A percentile compares a stretch with the other conserved stretches of the same genome.
These are phyloP conservation scores for Brachionus rotundiformis DNA, from an alignment of 1,140 invertebrate species.

Conservation along the genomic window DNA sequence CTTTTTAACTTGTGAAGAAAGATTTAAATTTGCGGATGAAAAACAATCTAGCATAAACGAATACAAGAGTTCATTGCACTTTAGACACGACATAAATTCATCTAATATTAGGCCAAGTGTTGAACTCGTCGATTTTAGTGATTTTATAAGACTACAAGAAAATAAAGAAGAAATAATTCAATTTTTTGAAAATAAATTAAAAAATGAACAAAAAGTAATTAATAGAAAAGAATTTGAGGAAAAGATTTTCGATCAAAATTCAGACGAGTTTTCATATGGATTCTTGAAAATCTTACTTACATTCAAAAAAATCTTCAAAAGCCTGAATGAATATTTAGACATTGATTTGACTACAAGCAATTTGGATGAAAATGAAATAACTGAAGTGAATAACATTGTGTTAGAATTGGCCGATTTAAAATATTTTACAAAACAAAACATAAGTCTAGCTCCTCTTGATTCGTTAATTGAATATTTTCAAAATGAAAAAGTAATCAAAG, in stretches of 20 bases:
- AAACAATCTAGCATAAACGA: not conserved
- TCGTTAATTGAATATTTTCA: slow-evolving; percentile 16
- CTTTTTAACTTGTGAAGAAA: not conserved
- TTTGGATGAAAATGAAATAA: slow-evolving; percentile 7
- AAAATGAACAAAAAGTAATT: not conserved
- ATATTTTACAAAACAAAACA: not conserved
- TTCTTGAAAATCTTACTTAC: not conserved
- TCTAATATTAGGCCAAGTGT: not conserved
- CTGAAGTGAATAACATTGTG: not conserved
- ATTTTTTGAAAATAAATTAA: not conserved
- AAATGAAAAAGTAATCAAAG: slow-evolving; percentile 28
- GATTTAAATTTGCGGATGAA: slow-evolving; percentile 6
- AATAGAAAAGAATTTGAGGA: not conserved
- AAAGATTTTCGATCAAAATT: not conserved
- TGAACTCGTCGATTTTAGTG: not conserved
- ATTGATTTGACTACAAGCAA: not conserved
- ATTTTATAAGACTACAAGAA: not conserved
- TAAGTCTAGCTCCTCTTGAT: not conserved
- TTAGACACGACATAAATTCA: not conserved
- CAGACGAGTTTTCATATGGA: not conserved
- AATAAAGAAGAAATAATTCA: not conserved
- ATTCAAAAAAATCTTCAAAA: not conserved
- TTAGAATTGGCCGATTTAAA: not conserved
- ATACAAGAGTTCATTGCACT: not conserved
- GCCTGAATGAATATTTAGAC: not conserved